phyloP scores from a whole-genome alignment of 23 tunicate species.

The Oikopleura vanhoeffeni region DNA sequence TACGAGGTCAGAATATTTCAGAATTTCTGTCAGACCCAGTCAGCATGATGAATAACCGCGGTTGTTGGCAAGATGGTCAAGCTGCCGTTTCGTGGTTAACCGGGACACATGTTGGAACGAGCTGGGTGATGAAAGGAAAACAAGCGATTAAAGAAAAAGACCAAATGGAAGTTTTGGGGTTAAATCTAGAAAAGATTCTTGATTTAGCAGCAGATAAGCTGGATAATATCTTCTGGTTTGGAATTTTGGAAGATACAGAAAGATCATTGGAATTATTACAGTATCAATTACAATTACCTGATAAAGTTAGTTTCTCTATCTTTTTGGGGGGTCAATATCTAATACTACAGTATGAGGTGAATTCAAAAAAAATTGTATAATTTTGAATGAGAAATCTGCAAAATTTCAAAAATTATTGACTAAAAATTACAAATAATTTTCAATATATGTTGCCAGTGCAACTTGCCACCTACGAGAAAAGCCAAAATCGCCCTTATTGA shows the following conservation, averaged over 20 bases:
- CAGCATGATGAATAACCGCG: neutral
- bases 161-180: neutral
- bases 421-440: too few relatives aligned
- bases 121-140: neutral
- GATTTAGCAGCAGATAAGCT: neutral
- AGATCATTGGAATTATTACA: neutral
- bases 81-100: slow-evolving; percentile 15
- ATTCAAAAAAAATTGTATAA: too few relatives aligned
- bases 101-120: slow-evolving; percentile 1
- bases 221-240: slow-evolving; percentile 10
- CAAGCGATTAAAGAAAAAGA: neutral
- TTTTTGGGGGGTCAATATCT: too few relatives aligned
- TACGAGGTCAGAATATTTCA: neutral
- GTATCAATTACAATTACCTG: neutral
- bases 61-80: slow-evolving; percentile 12
- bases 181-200: neutral
- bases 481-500: too few relatives aligned
- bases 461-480: too few relatives aligned
- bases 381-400: neutral
- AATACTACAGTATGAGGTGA: too few relatives aligned
- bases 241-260: neutral
- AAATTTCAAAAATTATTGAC: too few relatives aligned
- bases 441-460: too few relatives aligned
- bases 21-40: neutral
- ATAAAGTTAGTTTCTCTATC: too few relatives aligned